Conservation (phyloP, 2,888 invertebrate genomes). For the Cosmia trapezina region DNA sequence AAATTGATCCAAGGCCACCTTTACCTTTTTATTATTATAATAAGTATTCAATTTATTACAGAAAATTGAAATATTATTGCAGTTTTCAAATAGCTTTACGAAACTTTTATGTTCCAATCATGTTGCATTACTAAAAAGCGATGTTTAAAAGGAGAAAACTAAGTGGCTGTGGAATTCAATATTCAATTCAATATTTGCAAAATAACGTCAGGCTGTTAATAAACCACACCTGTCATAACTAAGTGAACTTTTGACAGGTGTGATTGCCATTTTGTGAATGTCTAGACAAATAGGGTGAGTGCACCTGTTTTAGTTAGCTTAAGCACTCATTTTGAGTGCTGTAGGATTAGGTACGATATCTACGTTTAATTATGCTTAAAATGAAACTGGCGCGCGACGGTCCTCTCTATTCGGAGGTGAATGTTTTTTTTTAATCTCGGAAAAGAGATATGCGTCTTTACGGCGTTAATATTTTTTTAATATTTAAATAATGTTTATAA, state of each 20-base stretch:
- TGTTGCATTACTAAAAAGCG: neutral
- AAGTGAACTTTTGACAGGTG: neutral
- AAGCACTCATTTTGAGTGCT: too few species aligned
- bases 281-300: constrained; percentile 7
- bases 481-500: too few species aligned
- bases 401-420: too few species aligned
- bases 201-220: neutral
- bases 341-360: too few species aligned
- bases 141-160: too few species aligned
- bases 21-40: neutral
- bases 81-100: neutral
- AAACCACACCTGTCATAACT: neutral
- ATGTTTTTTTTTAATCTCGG: too few species aligned
- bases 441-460: too few species aligned
- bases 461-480: too few species aligned
- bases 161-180: neutral
- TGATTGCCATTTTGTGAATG: neutral
- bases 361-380: too few species aligned
- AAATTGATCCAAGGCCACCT: too few species aligned
- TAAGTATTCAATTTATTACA: neutral
- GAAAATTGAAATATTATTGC: neutral
- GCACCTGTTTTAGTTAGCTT: too few species aligned
- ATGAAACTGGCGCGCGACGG: too few species aligned
- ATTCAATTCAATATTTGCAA: neutral
- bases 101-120: neutral